Evolutionary conservation across 2,113 vertebrate genomes (phyloP), one percentile per base, ranked within the genome.

Genomic region (Zosterops pallidus): DNA sequence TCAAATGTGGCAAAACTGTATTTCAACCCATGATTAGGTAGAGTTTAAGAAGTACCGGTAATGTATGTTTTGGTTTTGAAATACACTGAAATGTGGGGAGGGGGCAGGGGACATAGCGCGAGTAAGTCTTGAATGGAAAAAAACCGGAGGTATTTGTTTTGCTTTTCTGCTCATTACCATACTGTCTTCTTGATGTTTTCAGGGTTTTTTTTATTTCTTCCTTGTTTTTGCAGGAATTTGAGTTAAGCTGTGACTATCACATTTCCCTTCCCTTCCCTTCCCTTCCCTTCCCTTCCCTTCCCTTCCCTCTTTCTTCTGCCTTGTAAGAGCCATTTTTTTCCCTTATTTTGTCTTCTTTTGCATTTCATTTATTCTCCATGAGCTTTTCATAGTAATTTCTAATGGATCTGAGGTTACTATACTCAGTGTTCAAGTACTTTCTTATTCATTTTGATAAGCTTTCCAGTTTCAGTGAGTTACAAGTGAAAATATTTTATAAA

Each of bases 61-160:
- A 25, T 5, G 5, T 22, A 18, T n/a, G 9, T 47, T 86, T 91
- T 59, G 13, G 2, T 64, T 92, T 79, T 55, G 24, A 71, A 80
- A 60, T n/a, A 64, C 19, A 21, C 6, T 42, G 19, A 5, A 28
- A 15, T 0, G 3, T 42, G 9, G 3, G 3, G 7, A 18, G 6
- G 3, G 5, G 6, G 3, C 3, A 62, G 49, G 15, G 15, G 5
- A 0, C 26, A 71, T 31, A 14, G 12, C 11, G 49, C 55, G 7
- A 28, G 3, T 33, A 9, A 41, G 5, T 33, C 33, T 72, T 65
- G 7, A 41, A 10, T 7, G 4, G 19, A 50, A 19, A 28, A 71
- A 55, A 72, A 39, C 6, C 0, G 4, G 5, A 59, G 14, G 3
- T 9, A 69, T 41, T 41, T 59, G 25, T 47, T 68, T 90, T 70